A percentile compares a stretch with the other conserved stretches of the same genome.
These are phyloP conservation scores for Bathybates hornii DNA, from an alignment of 2,113 vertebrate species.

Conservation along the genomic window DNA sequence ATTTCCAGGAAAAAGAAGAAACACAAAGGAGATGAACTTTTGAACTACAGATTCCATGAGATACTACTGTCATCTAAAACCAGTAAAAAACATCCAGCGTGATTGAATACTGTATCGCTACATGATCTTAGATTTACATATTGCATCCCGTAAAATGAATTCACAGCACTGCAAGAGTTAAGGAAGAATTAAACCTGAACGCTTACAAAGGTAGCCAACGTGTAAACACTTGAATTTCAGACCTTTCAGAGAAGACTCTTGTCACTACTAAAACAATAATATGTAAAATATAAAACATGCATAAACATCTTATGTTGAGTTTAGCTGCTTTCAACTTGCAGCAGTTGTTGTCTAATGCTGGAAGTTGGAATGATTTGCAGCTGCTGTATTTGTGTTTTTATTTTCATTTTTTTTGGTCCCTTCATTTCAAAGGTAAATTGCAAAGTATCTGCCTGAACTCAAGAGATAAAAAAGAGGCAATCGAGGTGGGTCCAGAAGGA, in stretches of 20 bases:
- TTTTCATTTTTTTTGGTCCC: not conserved
- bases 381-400: not conserved
- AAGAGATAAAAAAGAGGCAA: constrained; percentile 31
- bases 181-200: not conserved
- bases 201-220: not conserved
- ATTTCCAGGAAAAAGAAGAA: not conserved
- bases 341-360: not conserved
- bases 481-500: not conserved
- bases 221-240: not conserved
- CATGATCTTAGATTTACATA: not conserved
- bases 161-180: not conserved
- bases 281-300: not conserved
- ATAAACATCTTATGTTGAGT: constrained; percentile 8
- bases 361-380: constrained; percentile 4
- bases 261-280: constrained; percentile 2
- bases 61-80: not conserved
- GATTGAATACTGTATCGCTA: not conserved
- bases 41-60: not conserved
- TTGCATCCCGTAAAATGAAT: not conserved
- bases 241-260: not conserved
- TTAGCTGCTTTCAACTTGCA: constrained; percentile 9
- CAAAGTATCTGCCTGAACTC: constrained; percentile 18
- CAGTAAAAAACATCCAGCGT: not conserved
- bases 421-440: constrained; percentile 15
- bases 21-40: not conserved